Evolutionary conservation across 2,888 invertebrate genomes (phyloP).

Genomic region (Acleris holmiana): DNA sequence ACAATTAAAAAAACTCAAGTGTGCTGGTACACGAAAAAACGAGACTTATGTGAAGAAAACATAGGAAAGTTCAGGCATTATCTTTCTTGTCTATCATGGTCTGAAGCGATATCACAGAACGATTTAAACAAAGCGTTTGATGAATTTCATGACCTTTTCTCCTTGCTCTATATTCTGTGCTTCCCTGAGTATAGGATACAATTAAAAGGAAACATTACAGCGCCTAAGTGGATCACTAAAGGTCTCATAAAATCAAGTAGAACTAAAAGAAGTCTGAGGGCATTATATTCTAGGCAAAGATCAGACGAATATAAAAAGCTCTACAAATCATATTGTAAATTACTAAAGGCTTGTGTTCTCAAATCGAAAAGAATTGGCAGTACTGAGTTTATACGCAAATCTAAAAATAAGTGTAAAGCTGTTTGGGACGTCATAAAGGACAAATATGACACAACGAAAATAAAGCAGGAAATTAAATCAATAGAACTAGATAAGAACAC

Average conservation of each 20-base stretch:
- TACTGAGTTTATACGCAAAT: too few relatives aligned
- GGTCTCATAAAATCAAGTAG: slow-evolving; percentile 9
- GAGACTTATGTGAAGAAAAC: too few relatives aligned
- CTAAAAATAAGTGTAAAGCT: too few relatives aligned
- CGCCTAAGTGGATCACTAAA: slow-evolving; percentile 2
- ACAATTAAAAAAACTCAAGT: background rate
- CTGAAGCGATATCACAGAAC: slow-evolving; percentile 1
- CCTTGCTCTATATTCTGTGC: slow-evolving; percentile 20
- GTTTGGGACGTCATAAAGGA: too few relatives aligned
- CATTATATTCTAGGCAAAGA: background rate
- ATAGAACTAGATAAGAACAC: too few relatives aligned
- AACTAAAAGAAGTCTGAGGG: slow-evolving; percentile 9
- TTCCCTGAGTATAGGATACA: slow-evolving; percentile 14
- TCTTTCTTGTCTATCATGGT: slow-evolving; percentile 2
- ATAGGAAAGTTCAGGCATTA: slow-evolving; percentile 10
- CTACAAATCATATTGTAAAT: background rate
- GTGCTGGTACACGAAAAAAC: too few relatives aligned
- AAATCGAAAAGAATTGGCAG: too few relatives aligned
- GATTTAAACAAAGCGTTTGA: slow-evolving; percentile 17
- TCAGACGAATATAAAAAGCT: background rate
- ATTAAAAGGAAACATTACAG: background rate
- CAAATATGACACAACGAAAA: too few relatives aligned
- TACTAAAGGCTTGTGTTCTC: too few relatives aligned
- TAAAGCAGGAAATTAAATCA: too few relatives aligned
- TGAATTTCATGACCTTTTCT: slow-evolving; percentile 13